Evolutionary conservation across 2,797 vertebrate genomes (phyloP).

Genomic region (Sebastes steindachneri): DNA sequence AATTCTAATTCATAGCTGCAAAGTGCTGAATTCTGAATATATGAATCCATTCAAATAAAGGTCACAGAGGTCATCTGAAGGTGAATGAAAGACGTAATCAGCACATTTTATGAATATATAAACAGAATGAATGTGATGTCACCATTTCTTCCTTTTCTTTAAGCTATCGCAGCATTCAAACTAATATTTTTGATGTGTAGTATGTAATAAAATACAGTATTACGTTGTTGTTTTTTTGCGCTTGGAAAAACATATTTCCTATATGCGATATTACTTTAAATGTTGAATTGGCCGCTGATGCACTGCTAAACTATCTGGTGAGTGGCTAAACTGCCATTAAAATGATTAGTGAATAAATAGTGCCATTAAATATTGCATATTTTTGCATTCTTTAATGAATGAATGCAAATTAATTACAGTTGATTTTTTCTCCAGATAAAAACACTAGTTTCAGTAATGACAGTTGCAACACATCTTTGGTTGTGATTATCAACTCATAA

Average conservation of each 20-base stretch:
- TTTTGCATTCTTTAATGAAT: not conserved
- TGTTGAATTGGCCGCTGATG: not conserved
- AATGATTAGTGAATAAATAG: not conserved
- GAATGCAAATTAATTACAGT: rapidly evolving
- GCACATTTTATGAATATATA: not conserved
- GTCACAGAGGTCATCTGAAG: not conserved
- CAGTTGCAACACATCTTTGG: not conserved
- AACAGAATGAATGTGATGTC: not conserved
- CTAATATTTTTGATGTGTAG: not conserved
- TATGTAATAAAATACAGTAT: not conserved
- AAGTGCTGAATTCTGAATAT: not conserved
- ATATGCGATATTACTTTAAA: not conserved
- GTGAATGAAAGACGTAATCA: not conserved
- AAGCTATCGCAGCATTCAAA: not conserved
- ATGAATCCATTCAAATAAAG: not conserved
- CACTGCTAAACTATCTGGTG: not conserved
- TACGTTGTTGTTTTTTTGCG: not conserved
- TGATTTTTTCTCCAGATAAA: not conserved
- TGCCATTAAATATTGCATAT: not conserved
- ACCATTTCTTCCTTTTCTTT: not conserved
- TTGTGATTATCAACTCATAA: too few species aligned
- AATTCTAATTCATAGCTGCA: not conserved
- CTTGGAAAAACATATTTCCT: not conserved
- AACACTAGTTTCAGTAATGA: not conserved
- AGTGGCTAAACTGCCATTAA: not conserved